Conservation (phyloP, 2,797 vertebrate genomes). For the Hypotaenidia okinawae region DNA sequence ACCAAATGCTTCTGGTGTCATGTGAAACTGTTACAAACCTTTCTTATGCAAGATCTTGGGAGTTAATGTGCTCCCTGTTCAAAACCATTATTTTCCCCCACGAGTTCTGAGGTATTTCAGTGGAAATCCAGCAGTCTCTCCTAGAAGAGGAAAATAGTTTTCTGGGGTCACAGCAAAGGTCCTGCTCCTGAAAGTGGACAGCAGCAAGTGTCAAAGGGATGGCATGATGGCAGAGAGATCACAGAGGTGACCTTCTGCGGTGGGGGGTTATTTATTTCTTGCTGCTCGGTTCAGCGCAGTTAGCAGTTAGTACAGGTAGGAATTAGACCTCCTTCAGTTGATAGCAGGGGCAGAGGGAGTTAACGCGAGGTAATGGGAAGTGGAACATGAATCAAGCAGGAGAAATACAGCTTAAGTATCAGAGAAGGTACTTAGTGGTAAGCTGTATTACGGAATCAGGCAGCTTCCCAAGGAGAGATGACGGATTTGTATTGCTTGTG, state of each 20-base stretch:
- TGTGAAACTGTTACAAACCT: neutral
- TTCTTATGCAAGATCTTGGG: neutral
- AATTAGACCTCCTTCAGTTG: neutral
- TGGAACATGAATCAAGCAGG: constrained; percentile 54
- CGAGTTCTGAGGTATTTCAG: neutral
- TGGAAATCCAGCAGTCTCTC: neutral
- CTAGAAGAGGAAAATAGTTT: neutral
- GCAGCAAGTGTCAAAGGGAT: neutral
- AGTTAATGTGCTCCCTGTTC: neutral
- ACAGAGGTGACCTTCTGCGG: neutral
- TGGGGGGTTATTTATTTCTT: neutral
- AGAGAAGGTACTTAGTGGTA: constrained; percentile 68
- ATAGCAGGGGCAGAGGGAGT: constrained; percentile 35
- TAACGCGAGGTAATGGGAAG: constrained; percentile 27
- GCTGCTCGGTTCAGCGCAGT: neutral
- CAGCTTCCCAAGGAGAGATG: constrained; percentile 71
- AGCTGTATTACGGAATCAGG: constrained; percentile 67
- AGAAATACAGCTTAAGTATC: constrained; percentile 60
- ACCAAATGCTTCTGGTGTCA: neutral
- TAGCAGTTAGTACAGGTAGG: neutral
- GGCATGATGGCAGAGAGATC: neutral
- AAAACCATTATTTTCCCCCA: neutral
- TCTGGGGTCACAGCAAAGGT: neutral
- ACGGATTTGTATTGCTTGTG: constrained; percentile 47
- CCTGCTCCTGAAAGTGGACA: neutral